Evolutionary conservation across 1,140 invertebrate species (phyloP), one percentile per base, ranked within the genome.

Genomic region (Ctenoplectra terminalis): DNA sequence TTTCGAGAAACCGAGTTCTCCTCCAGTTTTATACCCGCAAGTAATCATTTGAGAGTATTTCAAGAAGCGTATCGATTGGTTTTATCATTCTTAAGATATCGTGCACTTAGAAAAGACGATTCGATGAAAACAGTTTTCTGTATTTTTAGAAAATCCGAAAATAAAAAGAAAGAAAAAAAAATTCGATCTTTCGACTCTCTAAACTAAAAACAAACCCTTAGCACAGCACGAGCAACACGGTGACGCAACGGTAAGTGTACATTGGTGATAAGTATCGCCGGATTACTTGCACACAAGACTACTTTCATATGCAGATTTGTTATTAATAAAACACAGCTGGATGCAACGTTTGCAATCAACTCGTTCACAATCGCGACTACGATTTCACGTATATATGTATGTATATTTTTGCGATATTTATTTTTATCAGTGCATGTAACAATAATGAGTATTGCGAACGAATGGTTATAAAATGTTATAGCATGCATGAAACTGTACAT

Each of bases 221-320:
- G 29, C 26, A n/a, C 17, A 13, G 3, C 7, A 7, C 29, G 4
- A 46, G 43, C 11, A 66, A 56, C 20, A 1, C 15, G 26, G 26
- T 77, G 26, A 31, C 40, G 37, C 17, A 77, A 69, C 13, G 11
- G 17, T 40, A 26, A 66, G 2, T 7, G 13, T 26, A 52, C 20
- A 0, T 2, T 40, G 40, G 20, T 23, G 37, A 77, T 69, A 56
- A 67, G 52, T 77, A 34, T 56, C 37, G 7, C n/a, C 43, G 20
- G 26, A n/a, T n/a, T n/a, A n/a, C n/a, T n/a, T n/a, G n/a, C n/a
- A n/a, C n/a, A n/a, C 17, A 17, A 52, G 58, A 66, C 43, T 54
- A 23, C 74, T 67, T 69, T 77, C 63, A 31, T 20, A 54, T 67
- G 74, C 34, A 67, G 13, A 67, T 54, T 29, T 17, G n/a, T 43